Base-by-base conservation (phyloP, 2,888 invertebrate genomes). In the Lypha dubia region DNA sequence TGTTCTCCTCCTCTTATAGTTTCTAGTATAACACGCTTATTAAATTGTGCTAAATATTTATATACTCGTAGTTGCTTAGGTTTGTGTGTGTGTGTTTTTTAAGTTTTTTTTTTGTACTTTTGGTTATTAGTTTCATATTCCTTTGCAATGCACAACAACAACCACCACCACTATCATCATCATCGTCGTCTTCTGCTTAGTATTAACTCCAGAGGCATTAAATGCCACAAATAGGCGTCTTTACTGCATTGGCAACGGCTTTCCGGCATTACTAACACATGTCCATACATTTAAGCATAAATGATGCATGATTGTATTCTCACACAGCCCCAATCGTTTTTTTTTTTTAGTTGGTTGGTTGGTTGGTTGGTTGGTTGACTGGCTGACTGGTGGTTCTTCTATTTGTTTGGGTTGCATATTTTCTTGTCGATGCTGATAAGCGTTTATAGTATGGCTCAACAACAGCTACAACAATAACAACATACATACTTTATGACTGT, bases 161-260 rank as follows among this genome's bases (percentile, higher is more conserved):
- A 46, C 53, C 44, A 68, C n/a, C 60, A 35, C 41, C 32, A 53
- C 5, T 53, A 35, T 8, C 51, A 63, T 24, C 77, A 20, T 8
- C 53, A 35, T n/a, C 46, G 9, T 49, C 11, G 41, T 76, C 41
- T 76, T 73, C 68, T 77, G 76, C 70, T 77, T 70, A 74, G 74
- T 65, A 79, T 79, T 71, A 68, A 81, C 63, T 84, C 81, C 77
- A 81, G 84, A 81, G 81, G 84, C 84, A 84, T 79, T 75, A 84
- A 84, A 84, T 84, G 81, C 84, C 84, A 84, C 84, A 84, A 84
- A 84, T 84, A 84, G 84, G 84, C 84, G 84, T 81, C 77, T 77
- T 84, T 81, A 73, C 77, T 68, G 74, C 81, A 74, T 79, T 81
- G 81, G 84, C 84, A 84, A 84, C 81, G 81, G 81, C 84, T 84